Evolutionary conservation across 2,113 vertebrate genomes (phyloP).

Genomic region (Alethe castanea): DNA sequence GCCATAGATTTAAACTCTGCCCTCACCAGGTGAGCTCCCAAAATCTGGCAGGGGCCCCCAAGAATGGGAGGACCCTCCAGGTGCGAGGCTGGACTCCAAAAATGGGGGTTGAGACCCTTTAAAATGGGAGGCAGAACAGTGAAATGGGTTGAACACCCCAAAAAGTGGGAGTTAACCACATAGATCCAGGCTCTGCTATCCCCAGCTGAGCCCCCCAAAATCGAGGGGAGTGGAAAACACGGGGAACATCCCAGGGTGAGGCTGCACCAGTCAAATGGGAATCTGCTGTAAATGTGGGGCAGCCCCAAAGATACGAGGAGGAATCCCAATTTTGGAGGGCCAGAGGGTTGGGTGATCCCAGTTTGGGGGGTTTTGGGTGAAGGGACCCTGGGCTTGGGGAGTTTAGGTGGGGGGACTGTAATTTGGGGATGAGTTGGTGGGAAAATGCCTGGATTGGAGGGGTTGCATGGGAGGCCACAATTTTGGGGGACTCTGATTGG

Average conservation of each 20-base stretch:
- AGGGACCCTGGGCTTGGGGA: not conserved
- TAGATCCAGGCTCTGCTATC: not conserved
- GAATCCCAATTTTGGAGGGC: too few species aligned
- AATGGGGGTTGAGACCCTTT: not conserved
- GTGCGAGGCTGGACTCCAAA: not conserved
- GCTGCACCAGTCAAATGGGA: not conserved
- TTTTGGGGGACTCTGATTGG: not conserved
- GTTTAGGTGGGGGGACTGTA: too few species aligned
- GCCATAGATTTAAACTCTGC: not conserved
- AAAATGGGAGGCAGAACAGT: too few species aligned
- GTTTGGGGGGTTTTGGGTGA: too few species aligned
- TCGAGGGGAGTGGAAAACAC: not conserved
- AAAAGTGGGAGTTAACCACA: too few species aligned
- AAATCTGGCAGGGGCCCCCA: not conserved
- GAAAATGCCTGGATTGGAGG: not conserved
- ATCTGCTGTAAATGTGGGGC: not conserved
- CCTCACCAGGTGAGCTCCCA: not conserved
- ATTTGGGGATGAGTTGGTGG: too few species aligned
- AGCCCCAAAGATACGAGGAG: not conserved
- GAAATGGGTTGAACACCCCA: not conserved
- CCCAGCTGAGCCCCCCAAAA: not conserved
- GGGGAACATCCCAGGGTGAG: not conserved
- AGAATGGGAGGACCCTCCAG: not conserved
- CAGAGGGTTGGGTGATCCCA: too few species aligned
- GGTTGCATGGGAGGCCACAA: too few species aligned